These are phyloP conservation scores for Calephelis nemesis DNA, from an alignment of 1,140 invertebrate genomes.

Conservation along the genomic window DNA sequence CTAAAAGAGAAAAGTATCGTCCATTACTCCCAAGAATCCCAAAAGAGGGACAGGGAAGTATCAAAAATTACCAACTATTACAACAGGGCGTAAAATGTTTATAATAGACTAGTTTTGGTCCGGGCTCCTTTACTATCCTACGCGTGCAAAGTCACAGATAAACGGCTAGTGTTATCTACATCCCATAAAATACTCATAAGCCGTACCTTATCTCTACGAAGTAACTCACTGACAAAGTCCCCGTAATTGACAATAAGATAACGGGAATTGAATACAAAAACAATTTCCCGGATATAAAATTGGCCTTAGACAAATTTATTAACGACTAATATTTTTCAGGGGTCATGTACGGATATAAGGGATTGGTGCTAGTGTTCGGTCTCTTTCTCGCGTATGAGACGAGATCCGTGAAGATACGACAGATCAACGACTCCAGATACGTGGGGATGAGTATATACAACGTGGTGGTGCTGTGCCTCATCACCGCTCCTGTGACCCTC, in stretches of 20 bases:
- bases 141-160: too few species aligned
- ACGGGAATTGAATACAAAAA: conserved; percentile 10
- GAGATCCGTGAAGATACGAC: conserved; percentile 95
- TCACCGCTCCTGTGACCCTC: conserved; percentile 97
- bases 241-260: conserved; percentile 5
- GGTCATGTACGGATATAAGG: conserved; percentile 97
- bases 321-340: conserved; percentile 80
- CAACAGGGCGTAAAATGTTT: too few species aligned
- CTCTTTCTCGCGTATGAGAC: conserved; percentile 99
- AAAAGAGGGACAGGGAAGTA: too few species aligned
- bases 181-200: too few species aligned
- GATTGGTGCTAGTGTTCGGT: conserved; percentile 96
- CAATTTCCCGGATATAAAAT: conserved; percentile 3
- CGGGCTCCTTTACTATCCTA: too few species aligned
- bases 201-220: too few species aligned
- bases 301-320: background rate
- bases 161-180: too few species aligned
- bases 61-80: too few species aligned
- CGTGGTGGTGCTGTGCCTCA: conserved; percentile 97
- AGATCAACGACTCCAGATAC: conserved; percentile 97
- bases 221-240: background rate
- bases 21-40: too few species aligned
- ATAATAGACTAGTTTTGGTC: too few species aligned
- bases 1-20: too few species aligned
- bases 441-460: conserved; percentile 99